Evolutionary conservation across 2,113 vertebrate species (phyloP), one percentile per base, ranked within the genome.

Genomic region (Phyllostomus hastatus): DNA sequence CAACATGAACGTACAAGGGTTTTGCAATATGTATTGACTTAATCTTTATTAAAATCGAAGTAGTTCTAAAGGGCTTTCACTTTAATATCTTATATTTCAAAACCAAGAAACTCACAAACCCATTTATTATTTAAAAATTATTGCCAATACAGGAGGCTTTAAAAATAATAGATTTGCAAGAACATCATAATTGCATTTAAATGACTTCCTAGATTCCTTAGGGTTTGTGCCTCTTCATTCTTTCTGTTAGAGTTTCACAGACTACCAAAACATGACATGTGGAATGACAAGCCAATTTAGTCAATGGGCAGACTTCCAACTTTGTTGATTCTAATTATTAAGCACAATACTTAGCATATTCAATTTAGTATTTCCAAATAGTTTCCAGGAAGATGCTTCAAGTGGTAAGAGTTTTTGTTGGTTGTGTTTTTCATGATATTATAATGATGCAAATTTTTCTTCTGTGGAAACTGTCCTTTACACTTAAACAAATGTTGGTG

Each of bases 1-100:
- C 66, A 64, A 76, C 7, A 75, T n/a, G 4, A 46, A 67, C 11
- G 41, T 33, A 4, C 3, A 67, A 46, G 2, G 10, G 4, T 70
- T 94, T 76, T 41, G 48, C 19, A 57, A 43, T 41, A 64, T 33
- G 12, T 43, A 11, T 72, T 85, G 35, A 73, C 10, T 75, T 35
- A n/a, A 15, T 59, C 31, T 95, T 73, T 78, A 85, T 84, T 24
- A 87, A 91, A 97, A 73, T 94, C 35, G 59, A 88, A 88, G 20
- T 46, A 82, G 12, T 33, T 3, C 5, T 46, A 35, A 84, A 95
- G 69, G 11, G 5, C 16, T 88, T 86, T 90, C 35, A 81, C 66
- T 59, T 80, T 28, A 64, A 20, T 69, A 3, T 15, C 8, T 88
- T 85, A 33, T 9, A 33, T 90, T 84, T 89, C 35, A 86, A 90